Base-by-base conservation (phyloP, 2,797 vertebrate genomes). In the Tokudaia tokunoshimensis region DNA sequence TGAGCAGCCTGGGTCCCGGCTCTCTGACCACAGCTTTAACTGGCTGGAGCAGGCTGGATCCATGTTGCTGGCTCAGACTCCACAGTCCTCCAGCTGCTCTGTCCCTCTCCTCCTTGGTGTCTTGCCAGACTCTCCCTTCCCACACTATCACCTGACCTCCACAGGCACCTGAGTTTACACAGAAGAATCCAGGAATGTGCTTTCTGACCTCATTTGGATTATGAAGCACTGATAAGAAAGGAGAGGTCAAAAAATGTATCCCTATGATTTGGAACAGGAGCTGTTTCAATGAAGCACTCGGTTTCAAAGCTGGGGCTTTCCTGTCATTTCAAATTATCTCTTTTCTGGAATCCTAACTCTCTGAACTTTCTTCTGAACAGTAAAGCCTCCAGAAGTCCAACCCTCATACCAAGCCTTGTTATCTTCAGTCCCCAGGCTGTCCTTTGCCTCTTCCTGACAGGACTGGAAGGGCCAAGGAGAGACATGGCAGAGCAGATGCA, bases 241-340 rank as follows among this genome's bases (percentile, higher is more conserved):
- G 47, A 82, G 17, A 93, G 20, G 31, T 87, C 0, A 65, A 93
- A 76, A 92, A 82, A 76, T 0, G 1, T 34, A 76, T 80, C 61
- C 65, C 22, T 14, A 19, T 3, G 44, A 70, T 88, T 22, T 41
- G 19, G 70, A 91, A 52, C 57, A 74, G 84, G 14, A 15, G 15
- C 6, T 37, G 0, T 63, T 14, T 89, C 37, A 89, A 89, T 57
- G 44, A 79, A 20, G 41, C 29, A 65, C 29, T 75, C 5, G 14
- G 41, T 75, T 87, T 44, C 94, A 76, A 97, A 85, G 13, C 34
- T 37, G 63, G 81, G 34, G 52, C 80, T 90, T 76, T 55, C 75
- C 76, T 34, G 9, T 67, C 83, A 76, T 8, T 41, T 81, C 29
- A 65, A 81, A 79, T 47, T 59, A 15, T 92, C 63, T 78, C 44